Percentiles rank a stretch among this genome's conserved stretches.
Evolutionary conservation across 2,113 vertebrate species (phyloP).

Genomic region (Isichthys henryi): DNA sequence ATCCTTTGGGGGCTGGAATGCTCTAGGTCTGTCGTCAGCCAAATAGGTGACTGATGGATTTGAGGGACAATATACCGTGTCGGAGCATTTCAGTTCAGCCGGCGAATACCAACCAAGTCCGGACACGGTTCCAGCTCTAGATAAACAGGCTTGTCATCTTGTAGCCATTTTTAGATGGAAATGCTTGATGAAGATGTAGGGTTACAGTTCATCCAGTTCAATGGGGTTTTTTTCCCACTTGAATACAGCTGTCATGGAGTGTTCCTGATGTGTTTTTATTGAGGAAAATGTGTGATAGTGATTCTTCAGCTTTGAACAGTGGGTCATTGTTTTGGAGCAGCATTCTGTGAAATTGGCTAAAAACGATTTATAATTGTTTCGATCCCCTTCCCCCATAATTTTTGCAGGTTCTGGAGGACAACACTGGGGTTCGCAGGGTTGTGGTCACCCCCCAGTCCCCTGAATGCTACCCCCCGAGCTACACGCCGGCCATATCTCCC

Average conservation of each 20-base stretch:
- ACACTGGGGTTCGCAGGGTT: conserved; percentile 87
- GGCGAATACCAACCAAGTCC: conserved; percentile 27
- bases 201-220: conserved; percentile 14
- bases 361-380: neutral
- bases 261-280: conserved; percentile 19
- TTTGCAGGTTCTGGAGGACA: conserved; percentile 88
- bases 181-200: neutral
- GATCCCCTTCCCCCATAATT: neutral
- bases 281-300: neutral
- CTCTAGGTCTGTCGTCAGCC: conserved; percentile 17
- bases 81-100: conserved; percentile 9
- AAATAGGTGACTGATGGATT: conserved; percentile 16
- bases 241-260: neutral
- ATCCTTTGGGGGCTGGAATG: neutral
- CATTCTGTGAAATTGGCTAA: neutral
- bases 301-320: neutral
- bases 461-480: conserved; percentile 90
- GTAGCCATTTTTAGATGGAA: conserved; percentile 18
- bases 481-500: conserved; percentile 89
- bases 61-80: neutral
- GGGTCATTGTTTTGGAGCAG: neutral
- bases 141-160: conserved; percentile 22
- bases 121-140: conserved; percentile 16
- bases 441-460: conserved; percentile 95
- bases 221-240: neutral